Conservation (phyloP, 1,140 invertebrate genomes). For the Caenorhabditis brenneri region DNA sequence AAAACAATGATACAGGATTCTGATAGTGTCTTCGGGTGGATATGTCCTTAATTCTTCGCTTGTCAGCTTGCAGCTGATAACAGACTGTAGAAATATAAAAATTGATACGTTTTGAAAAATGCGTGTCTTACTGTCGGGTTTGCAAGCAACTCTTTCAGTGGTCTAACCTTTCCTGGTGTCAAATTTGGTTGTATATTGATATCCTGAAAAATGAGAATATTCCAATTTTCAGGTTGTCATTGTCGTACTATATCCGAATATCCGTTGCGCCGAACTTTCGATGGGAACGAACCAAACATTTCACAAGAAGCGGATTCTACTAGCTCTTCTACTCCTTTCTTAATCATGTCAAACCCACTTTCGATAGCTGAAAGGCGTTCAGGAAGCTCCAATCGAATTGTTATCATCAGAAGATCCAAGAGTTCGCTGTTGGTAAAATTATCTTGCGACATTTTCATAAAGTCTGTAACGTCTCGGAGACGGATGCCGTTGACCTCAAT, state of each 20-base stretch:
- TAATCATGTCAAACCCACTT: not conserved
- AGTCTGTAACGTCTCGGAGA: not conserved
- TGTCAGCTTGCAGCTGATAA: not conserved
- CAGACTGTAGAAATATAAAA: too few species aligned
- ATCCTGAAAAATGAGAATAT: slow-evolving; percentile 1
- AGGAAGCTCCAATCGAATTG: not conserved
- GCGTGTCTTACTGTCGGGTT: not conserved
- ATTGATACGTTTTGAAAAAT: too few species aligned
- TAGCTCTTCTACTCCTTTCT: not conserved
- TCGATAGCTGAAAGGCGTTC: not conserved
- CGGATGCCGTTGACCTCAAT: not conserved
- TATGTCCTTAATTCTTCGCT: not conserved
- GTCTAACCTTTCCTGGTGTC: not conserved
- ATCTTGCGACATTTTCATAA: not conserved
- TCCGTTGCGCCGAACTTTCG: not conserved
- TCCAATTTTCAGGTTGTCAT: not conserved
- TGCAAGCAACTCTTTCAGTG: not conserved
- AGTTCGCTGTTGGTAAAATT: not conserved
- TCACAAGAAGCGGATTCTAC: not conserved
- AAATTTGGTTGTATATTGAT: not conserved
- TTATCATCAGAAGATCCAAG: not conserved
- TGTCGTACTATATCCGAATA: not conserved
- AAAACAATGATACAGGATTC: not conserved
- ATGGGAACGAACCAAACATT: slow-evolving; percentile 1
- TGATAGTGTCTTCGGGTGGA: not conserved